phyloP scores from a whole-genome alignment of 2,113 vertebrate species.

The Perca fluviatilis region DNA sequence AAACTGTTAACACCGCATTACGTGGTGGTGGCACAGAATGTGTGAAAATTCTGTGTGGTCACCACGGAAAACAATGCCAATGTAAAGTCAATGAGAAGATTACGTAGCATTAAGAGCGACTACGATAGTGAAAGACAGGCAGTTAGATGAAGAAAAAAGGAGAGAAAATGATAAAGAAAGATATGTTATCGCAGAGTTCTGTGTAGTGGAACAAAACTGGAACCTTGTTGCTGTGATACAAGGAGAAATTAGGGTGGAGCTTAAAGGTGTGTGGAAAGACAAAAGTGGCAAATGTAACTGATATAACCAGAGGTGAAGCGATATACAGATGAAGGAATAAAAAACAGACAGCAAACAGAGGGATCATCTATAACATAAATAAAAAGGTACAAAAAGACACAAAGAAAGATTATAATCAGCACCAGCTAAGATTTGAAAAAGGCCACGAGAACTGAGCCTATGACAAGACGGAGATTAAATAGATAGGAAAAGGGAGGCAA shows the following conservation, averaged over 20 bases:
- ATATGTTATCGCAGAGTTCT: constrained; percentile 46
- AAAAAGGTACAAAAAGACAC: constrained; percentile 13
- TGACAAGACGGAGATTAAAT: not conserved
- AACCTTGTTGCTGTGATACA: constrained; percentile 50
- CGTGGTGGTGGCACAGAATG: too few species aligned
- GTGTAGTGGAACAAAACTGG: constrained; percentile 42
- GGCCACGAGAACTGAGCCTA: constrained; percentile 15
- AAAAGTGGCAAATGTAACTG: not conserved
- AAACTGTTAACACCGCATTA: too few species aligned
- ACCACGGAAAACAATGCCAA: too few species aligned
- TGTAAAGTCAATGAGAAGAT: too few species aligned
- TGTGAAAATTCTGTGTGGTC: too few species aligned
- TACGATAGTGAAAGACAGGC: constrained; percentile 1
- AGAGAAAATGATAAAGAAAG: constrained; percentile 29
- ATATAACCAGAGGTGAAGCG: constrained; percentile 10
- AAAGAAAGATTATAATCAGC: constrained; percentile 30
- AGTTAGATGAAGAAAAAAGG: not conserved
- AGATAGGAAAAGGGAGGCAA: constrained; percentile 14
- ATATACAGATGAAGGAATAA: constrained; percentile 15
- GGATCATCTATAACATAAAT: not conserved
- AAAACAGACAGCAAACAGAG: constrained; percentile 4
- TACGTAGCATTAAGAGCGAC: too few species aligned
- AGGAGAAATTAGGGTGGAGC: constrained; percentile 60
- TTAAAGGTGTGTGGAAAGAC: constrained; percentile 17
- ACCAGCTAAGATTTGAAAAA: constrained; percentile 27